These are phyloP conservation scores for Ochropleura plecta DNA, from an alignment of 2,888 invertebrate genomes.

Conservation along the genomic window DNA sequence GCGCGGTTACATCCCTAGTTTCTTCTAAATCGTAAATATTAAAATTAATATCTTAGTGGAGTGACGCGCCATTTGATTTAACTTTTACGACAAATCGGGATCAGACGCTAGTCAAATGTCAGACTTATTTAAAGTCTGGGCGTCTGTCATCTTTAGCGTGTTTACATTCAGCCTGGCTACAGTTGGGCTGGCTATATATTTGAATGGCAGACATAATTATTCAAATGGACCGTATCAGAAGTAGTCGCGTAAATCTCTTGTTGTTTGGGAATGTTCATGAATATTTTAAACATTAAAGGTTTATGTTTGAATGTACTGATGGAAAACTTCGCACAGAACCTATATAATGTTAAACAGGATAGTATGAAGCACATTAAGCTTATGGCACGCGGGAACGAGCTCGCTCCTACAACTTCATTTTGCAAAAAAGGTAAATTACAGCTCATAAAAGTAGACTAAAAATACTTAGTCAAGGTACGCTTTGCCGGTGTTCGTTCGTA, in stretches of 20 bases:
- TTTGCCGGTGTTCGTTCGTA: slow-evolving; percentile 12
- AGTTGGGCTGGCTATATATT: slow-evolving; percentile 16
- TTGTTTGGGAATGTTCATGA: neutral
- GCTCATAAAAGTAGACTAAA: slow-evolving; percentile 18
- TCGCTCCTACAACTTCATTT: slow-evolving; percentile 18
- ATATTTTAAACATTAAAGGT: slow-evolving; percentile 22
- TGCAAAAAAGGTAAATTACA: slow-evolving; percentile 32
- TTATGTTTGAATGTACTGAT: neutral
- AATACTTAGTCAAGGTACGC: slow-evolving; percentile 20
- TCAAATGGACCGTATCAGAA: slow-evolving; percentile 29
- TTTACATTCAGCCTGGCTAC: slow-evolving; percentile 30
- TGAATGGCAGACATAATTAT: slow-evolving; percentile 23
- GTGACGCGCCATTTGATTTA: slow-evolving; percentile 64
- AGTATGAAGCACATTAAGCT: slow-evolving; percentile 16
- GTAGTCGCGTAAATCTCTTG: slow-evolving; percentile 32
- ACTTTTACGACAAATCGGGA: slow-evolving; percentile 57
- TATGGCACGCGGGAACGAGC: neutral
- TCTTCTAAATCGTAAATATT: slow-evolving; percentile 63
- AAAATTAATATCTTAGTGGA: slow-evolving; percentile 57
- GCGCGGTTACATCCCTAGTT: slow-evolving; percentile 51
- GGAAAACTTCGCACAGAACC: neutral
- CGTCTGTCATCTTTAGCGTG: slow-evolving; percentile 26
- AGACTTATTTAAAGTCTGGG: slow-evolving; percentile 60
- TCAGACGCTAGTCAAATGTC: slow-evolving; percentile 57
- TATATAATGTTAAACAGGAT: slow-evolving; percentile 15